phyloP scores from a whole-genome alignment of 2,888 invertebrate species.

The Drosophila quinaria region DNA sequence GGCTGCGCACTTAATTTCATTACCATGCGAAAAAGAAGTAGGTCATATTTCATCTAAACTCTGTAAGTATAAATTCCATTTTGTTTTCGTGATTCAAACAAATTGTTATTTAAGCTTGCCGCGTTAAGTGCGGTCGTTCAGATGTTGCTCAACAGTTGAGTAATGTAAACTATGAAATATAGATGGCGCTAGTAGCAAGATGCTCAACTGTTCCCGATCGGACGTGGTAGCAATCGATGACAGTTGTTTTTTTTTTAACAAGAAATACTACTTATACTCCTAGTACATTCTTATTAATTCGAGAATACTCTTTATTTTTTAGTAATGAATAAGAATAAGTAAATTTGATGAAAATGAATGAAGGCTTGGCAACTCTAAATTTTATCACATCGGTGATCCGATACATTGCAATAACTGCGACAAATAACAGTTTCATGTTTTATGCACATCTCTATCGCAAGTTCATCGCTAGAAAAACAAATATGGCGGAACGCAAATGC shows the following conservation, averaged over 20 bases:
- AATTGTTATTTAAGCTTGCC: background rate
- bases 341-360: too few relatives aligned
- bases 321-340: too few relatives aligned
- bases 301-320: too few relatives aligned
- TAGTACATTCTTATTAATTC: too few relatives aligned
- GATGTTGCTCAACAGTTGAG: background rate
- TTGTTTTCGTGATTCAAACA: background rate
- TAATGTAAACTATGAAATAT: background rate
- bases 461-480: constrained; percentile 69
- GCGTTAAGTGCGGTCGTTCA: background rate
- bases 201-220: background rate
- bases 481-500: constrained; percentile 69
- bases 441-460: constrained; percentile 18
- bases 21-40: constrained; percentile 36
- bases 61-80: background rate
- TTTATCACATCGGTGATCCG: background rate
- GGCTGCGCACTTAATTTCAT: constrained; percentile 27
- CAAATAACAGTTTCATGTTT: constrained; percentile 28
- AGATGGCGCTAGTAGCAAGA: constrained; percentile 29
- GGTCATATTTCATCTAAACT: constrained; percentile 38
- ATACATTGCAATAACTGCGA: background rate
- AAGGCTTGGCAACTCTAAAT: background rate
- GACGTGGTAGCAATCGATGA: too few relatives aligned
- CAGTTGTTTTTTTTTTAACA: too few relatives aligned
- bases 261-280: background rate